A percentile compares a stretch with the other conserved stretches of the same genome.
Conservation (phyloP, 2,113 vertebrate species). For the Eurypyga helias region DNA sequence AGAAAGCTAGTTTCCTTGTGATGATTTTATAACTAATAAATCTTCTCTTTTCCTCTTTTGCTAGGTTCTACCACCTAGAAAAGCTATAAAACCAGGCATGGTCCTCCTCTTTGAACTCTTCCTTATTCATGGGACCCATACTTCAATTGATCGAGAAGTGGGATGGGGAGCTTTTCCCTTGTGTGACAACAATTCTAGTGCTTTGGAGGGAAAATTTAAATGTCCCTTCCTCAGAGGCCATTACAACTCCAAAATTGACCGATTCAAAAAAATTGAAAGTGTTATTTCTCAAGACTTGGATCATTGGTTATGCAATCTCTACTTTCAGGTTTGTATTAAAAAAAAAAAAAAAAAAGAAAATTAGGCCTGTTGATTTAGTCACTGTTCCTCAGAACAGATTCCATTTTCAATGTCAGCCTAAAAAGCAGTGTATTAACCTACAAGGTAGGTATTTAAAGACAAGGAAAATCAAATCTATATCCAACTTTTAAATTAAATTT, state of each 20-base stretch:
- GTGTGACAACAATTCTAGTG: constrained; percentile 76
- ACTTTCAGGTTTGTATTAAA: constrained; percentile 87
- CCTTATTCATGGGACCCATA: constrained; percentile 67
- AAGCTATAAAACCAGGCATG: constrained; percentile 79
- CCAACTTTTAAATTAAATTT: not conserved
- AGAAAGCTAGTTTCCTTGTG: not conserved
- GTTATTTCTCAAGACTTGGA: constrained; percentile 88
- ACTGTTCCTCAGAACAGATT: not conserved
- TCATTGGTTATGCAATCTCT: constrained; percentile 93
- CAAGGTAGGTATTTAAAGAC: not conserved
- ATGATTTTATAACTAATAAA: not conserved
- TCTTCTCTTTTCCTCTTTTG: not conserved
- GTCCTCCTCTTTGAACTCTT: constrained; percentile 87
- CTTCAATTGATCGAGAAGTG: constrained; percentile 68
- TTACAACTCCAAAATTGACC: constrained; percentile 76
- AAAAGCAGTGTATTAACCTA: not conserved
- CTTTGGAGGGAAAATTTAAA: constrained; percentile 89
- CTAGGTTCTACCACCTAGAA: constrained; percentile 82
- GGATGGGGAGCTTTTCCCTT: constrained; percentile 90
- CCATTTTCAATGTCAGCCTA: not conserved
- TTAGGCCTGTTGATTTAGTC: not conserved
- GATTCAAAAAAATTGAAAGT: constrained; percentile 86
- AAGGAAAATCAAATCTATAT: not conserved
- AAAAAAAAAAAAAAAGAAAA: not conserved
- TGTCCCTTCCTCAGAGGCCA: constrained; percentile 85